Evolutionary conservation across 1,140 invertebrate genomes (phyloP).

Genomic region (Atta cephalotes): DNA sequence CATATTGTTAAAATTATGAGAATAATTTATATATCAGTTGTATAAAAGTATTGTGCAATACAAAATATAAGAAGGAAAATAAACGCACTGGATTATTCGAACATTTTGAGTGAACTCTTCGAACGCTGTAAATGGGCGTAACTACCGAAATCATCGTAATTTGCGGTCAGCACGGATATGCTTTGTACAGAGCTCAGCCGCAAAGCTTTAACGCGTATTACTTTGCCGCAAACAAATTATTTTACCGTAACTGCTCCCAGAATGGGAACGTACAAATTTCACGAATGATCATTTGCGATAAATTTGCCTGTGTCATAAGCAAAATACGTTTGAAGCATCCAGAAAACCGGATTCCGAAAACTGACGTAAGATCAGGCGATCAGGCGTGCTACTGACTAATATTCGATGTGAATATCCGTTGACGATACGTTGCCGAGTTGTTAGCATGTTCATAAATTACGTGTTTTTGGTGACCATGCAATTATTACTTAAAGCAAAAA

Average conservation of each 20-base stretch:
- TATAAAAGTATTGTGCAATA: neutral
- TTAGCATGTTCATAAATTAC: conserved; percentile 30
- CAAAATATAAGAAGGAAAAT: neutral
- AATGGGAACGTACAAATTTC: conserved; percentile 62
- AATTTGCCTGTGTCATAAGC: conserved; percentile 45
- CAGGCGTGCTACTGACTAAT: neutral
- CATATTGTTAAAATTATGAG: neutral
- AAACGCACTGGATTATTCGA: neutral
- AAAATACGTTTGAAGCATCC: conserved; percentile 2
- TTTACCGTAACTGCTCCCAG: conserved; percentile 5
- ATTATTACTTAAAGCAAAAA: conserved; percentile 35
- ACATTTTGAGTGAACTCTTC: neutral
- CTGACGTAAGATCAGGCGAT: neutral
- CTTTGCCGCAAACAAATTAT: conserved; percentile 45
- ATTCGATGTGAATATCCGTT: conserved; percentile 15
- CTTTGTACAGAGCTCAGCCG: conserved; percentile 22
- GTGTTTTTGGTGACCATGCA: conserved; percentile 8
- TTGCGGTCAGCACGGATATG: conserved; percentile 47
- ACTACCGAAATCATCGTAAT: conserved; percentile 70
- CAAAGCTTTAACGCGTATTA: conserved; percentile 32
- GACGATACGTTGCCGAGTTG: neutral
- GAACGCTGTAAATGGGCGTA: conserved; percentile 58
- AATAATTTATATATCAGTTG: neutral
- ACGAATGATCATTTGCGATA: conserved; percentile 38
- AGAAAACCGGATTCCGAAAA: conserved; percentile 32